phyloP scores from a whole-genome alignment of 1,140 invertebrate species.

The Drosophila nigromelanica region DNA sequence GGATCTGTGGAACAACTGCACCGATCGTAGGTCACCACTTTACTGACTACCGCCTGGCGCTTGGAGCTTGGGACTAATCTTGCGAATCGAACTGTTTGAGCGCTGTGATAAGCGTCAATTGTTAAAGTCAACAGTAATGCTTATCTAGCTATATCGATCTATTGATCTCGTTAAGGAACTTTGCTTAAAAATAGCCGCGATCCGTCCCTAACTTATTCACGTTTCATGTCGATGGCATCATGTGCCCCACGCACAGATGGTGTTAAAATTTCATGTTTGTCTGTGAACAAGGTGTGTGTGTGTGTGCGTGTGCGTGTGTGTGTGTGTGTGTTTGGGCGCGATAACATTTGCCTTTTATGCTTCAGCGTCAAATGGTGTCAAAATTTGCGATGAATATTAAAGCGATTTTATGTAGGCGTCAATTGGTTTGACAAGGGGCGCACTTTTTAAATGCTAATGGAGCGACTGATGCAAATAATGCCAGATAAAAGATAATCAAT shows the following conservation, averaged over 20 bases:
- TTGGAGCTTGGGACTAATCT: conserved; percentile 39
- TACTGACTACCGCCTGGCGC: conserved; percentile 38
- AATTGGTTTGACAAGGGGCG: conserved; percentile 39
- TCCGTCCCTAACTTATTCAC: conserved; percentile 21
- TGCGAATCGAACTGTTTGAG: conserved; percentile 34
- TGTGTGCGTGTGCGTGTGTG: not conserved
- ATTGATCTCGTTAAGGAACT: conserved; percentile 70
- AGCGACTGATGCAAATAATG: conserved; percentile 15
- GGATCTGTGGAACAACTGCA: conserved; percentile 48
- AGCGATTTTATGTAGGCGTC: conserved; percentile 49
- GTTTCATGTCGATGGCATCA: conserved; percentile 43
- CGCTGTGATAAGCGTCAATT: conserved; percentile 49
- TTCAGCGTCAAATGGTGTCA: conserved; percentile 60
- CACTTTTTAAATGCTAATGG: conserved; percentile 51
- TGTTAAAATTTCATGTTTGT: conserved; percentile 68
- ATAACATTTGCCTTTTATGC: conserved; percentile 56
- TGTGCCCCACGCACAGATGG: conserved; percentile 55
- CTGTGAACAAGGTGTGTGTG: not conserved
- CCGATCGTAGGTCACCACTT: conserved; percentile 43
- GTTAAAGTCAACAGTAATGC: conserved; percentile 47
- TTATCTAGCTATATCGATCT: conserved; percentile 45
- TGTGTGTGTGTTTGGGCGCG: conserved; percentile 21
- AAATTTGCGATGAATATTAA: conserved; percentile 66
- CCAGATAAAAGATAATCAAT: too few species aligned
- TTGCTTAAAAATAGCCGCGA: conserved; percentile 67